Conservation (phyloP, 2,888 invertebrate species). For the Mystacides longicornis region DNA sequence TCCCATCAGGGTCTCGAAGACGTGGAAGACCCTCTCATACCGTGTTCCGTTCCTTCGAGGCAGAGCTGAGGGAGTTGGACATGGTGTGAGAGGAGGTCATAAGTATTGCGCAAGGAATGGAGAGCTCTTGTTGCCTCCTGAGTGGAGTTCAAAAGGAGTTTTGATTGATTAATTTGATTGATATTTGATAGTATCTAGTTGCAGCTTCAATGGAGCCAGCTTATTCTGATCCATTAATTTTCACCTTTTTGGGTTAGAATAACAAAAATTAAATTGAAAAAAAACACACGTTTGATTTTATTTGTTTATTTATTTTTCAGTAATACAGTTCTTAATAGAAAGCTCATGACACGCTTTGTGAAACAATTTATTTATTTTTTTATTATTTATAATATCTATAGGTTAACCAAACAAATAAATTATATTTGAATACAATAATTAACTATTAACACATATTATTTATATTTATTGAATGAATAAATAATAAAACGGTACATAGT, state of each 20-base stretch:
- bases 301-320: slow-evolving; percentile 22
- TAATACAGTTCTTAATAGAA: slow-evolving; percentile 25
- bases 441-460: neutral
- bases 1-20: too few species aligned
- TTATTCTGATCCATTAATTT: neutral
- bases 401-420: neutral
- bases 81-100: too few species aligned
- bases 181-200: too few species aligned
- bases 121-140: too few species aligned
- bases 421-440: neutral
- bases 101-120: too few species aligned
- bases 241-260: neutral
- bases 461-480: neutral
- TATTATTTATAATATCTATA: neutral
- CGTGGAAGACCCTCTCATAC: too few species aligned
- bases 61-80: too few species aligned
- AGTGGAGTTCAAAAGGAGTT: too few species aligned
- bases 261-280: neutral
- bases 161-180: too few species aligned
- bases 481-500: neutral
- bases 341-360: slow-evolving; percentile 25
- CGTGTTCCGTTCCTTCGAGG: too few species aligned
- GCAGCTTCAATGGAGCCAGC: too few species aligned
- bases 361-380: slow-evolving; percentile 1
- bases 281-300: neutral